Base-by-base conservation (phyloP, 2,113 vertebrate genomes). In the Patagioenas fasciata region DNA sequence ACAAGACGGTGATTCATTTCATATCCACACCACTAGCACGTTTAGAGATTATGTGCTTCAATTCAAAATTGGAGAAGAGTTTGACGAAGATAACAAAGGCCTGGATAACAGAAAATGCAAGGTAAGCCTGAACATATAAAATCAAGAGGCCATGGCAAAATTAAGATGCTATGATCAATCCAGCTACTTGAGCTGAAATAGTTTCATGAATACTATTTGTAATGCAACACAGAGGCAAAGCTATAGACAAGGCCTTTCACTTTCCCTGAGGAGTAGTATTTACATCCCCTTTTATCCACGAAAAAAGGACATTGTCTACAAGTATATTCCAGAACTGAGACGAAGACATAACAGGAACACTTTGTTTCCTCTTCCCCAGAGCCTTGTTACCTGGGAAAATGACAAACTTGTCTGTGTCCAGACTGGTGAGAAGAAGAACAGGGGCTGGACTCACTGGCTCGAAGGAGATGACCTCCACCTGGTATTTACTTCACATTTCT, bases 371-470 rank as follows among this genome's bases (percentile, higher is more conserved):
- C 38, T 38, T 47, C 53, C 54, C 25, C 91, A 99, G 99, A 98
- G 97, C 42, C 64, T 98, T 5, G 98, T 99, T 56, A 98, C 95
- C 74, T 99, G 98, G 99, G 94, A 99, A 15, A 96, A 98, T 13
- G 98, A 98, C 75, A 98, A 96, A 83, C 98, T 99, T 42, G 98
- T 98, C 54, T 99, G 99, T 93, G 97, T 99, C 25, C 99, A 99
- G 95, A 99, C 80, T 44, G 99, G 99, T 57, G 98, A 99, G 58
- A 99, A 99, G 97, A 98, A 97, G 72, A 98, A 98, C 93, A 92
- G 99, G 78, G 98, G 98, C 15, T 99, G 99, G 99, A 98, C 94
- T 56, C 99, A 99, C 47, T 99, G 99, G 99, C 97, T 99, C 13
- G 95, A 99, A 84, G 99, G 98, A 78, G 98, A 98, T 32, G 86